Evolutionary conservation across 2,888 invertebrate genomes (phyloP), one percentile per base, ranked within the genome.

Genomic region (Meteorus colon): DNA sequence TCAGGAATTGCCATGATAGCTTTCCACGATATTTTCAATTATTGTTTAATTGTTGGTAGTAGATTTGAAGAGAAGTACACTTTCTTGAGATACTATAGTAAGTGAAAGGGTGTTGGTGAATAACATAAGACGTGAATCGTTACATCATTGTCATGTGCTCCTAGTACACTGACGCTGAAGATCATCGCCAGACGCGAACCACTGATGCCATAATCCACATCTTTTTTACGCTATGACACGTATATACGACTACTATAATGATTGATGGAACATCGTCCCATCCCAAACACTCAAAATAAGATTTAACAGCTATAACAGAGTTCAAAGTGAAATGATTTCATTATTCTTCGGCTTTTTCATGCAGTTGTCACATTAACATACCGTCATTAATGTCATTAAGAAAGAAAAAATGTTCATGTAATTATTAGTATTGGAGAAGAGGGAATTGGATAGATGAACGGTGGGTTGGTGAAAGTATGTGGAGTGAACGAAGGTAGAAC

Each of bases 181-280:
- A 88, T 87, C 86, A 86, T 88, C 88, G 86, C 86, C 83, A 86
- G 85, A 84, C 83, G 79, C 80, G 83, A 83, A 84, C 82, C 84
- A 83, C 81, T 78, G 79, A 76, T 72, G 73, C 69, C 55, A 66
- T 68, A 70, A 59, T 62, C 24, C 66, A 34, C 55, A 65, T 59
- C 55, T 60, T 55, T 37, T 27, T 66, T 72, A 27, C 45, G 48
- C 72, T 24, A 19, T 66, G 29, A 66, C 14, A 41, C 45, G 37
- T 69, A 70, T 24, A 27, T 10, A 24, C 16, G 12, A 24, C 1
- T 4, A 60, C 37, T 70, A 6, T 24, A 34, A 31, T n/a, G 70
- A 60, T 41, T 60, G 37, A 41, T 70, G 45, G 37, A 60, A 10
- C 6, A 55, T 34, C 37, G 12, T 8, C 37, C 31, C 14, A 3